phyloP scores from a whole-genome alignment of 2,113 vertebrate species.

The Ia io region DNA sequence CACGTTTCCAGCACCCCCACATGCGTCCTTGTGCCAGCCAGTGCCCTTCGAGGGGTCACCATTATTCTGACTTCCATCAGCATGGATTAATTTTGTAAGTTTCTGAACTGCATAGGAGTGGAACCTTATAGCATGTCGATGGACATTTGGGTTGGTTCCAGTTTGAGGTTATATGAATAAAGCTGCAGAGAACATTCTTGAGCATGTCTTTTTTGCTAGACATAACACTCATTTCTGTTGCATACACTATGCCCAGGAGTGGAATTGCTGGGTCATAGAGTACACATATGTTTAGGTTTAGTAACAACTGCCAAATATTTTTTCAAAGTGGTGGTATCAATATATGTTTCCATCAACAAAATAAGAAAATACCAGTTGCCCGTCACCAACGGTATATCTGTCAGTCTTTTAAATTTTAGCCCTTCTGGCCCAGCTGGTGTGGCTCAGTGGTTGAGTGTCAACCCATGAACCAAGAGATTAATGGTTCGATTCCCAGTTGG shows the following conservation, averaged over 20 bases:
- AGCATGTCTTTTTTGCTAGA: not conserved
- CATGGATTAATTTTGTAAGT: not conserved
- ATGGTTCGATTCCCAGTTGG: too few species aligned
- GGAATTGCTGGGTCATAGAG: not conserved
- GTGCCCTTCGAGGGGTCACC: not conserved
- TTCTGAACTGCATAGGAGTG: not conserved
- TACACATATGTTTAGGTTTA: not conserved
- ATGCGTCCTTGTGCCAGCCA: not conserved
- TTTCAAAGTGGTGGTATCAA: not conserved
- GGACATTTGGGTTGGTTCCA: slow-evolving; percentile 1
- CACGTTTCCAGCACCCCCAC: not conserved
- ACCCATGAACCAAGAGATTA: too few species aligned
- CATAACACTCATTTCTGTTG: not conserved
- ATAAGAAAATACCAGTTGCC: not conserved
- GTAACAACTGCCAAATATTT: not conserved
- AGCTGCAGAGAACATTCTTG: slow-evolving; percentile 11
- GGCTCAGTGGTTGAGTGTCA: too few species aligned
- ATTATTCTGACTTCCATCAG: slow-evolving; percentile 8
- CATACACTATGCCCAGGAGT: not conserved
- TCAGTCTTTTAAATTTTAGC: not conserved
- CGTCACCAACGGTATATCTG: not conserved
- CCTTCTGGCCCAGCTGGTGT: not conserved
- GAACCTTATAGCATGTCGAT: not conserved
- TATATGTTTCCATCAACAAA: not conserved
- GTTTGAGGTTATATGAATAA: not conserved